Base-by-base conservation (phyloP, 2,797 vertebrate genomes). In the Loris lydekkerianus region DNA sequence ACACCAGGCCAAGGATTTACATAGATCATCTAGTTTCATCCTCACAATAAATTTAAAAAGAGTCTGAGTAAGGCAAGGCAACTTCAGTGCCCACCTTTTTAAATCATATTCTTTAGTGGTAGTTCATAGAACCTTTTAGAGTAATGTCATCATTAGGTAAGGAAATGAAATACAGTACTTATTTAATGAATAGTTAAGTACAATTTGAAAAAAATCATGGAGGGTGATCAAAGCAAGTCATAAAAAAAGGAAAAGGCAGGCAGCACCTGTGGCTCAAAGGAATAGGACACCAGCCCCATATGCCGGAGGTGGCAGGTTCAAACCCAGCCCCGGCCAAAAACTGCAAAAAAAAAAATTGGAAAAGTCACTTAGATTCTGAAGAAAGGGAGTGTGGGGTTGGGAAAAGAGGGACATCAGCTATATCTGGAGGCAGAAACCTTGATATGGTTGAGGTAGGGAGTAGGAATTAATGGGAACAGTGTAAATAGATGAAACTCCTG, bases 311-410 rank as follows among this genome's bases (percentile, higher is more conserved):
- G 40, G 40, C 40, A 40, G 40, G 40, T 40, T 40, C 40, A 40
- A 40, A 40, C 40, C 40, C 40, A 40, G 40, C 40, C 40, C 40
- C 40, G 40, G 40, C 40, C 40, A 40, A 40, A 40, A 40, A 40
- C 40, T 40, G 40, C 40, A 40, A 40, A 40, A 40, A 34, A 6
- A 70, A 86, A 86, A 80, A 91, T 75, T 18, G 17, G 9, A 20
- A 53, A 83, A 84, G 72, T 49, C 18, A 4, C 8, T 90, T 78
- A 40, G 29, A 89, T 82, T 93, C 29, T 92, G 29, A 89, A 78
- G 56, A 21, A 78, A 78, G 21, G 10, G 40, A 31, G 76, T 58
- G 0, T 94, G 65, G 23, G 3, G 5, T 17, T 69, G 40, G 29
- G 29, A 27, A 75, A 80, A 90, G 65, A 65, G 9, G 31, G 1